Evolutionary conservation across 2,797 vertebrate genomes (phyloP).

Genomic region (Megalops cyprinoides): DNA sequence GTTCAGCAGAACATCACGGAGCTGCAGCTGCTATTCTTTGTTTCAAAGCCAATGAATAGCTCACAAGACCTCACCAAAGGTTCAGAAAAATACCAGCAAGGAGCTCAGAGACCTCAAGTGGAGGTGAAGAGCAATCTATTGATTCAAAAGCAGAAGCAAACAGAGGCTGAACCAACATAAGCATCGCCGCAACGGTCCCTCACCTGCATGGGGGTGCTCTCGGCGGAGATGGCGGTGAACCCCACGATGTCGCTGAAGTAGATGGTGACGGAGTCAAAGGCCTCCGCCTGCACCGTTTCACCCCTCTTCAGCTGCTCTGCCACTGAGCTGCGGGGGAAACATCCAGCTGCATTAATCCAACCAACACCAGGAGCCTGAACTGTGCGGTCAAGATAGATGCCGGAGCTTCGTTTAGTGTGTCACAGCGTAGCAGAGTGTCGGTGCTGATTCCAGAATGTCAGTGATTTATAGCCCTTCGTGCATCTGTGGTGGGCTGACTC

Average conservation of each 20-base stretch:
- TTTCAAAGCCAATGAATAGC: too few relatives aligned
- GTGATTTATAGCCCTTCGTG: too few relatives aligned
- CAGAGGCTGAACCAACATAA: not conserved
- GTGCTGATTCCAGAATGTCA: not conserved
- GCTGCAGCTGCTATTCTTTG: too few relatives aligned
- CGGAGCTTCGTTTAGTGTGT: not conserved
- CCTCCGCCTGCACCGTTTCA: slow-evolving; percentile 90
- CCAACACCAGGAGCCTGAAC: not conserved
- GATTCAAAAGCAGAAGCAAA: not conserved
- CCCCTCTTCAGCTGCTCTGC: slow-evolving; percentile 93
- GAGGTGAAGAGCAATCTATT: not conserved
- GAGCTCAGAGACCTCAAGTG: not conserved
- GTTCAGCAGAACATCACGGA: not conserved
- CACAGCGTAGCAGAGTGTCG: not conserved
- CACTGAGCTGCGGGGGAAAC: slow-evolving; percentile 76
- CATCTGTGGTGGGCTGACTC: not conserved
- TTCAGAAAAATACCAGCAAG: not conserved
- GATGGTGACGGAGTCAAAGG: slow-evolving; percentile 93
- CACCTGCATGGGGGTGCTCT: slow-evolving; percentile 94
- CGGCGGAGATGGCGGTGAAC: slow-evolving; percentile 87
- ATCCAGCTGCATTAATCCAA: not conserved
- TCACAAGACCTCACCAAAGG: not conserved
- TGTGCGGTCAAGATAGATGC: not conserved
- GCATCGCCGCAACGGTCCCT: not conserved
- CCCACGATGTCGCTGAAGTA: slow-evolving; percentile 97